Evolutionary conservation across 2,113 vertebrate species (phyloP).

Genomic region (Amia ocellicauda): DNA sequence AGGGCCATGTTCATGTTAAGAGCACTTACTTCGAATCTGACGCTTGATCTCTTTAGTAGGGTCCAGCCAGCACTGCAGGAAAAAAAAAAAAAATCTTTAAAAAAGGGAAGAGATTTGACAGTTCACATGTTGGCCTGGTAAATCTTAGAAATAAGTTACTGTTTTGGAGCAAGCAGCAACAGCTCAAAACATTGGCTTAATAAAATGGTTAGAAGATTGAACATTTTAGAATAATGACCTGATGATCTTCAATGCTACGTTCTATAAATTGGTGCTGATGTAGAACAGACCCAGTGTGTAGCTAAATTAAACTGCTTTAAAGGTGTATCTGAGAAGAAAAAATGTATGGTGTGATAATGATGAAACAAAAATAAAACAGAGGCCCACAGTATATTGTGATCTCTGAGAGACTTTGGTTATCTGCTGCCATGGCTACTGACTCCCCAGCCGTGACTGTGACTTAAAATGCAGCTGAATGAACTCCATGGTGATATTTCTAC

Average conservation of each 20-base stretch:
- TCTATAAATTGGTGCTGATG: too few species aligned
- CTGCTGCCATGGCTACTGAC: constrained; percentile 13
- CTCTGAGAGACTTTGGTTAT: neutral
- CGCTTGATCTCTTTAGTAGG: constrained; percentile 73
- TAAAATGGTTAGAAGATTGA: neutral
- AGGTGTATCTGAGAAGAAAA: neutral
- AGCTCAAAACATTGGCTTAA: neutral
- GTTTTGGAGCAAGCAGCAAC: too few species aligned
- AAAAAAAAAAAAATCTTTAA: constrained; percentile 18
- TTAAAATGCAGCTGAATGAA: neutral
- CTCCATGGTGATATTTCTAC: neutral
- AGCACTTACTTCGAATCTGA: constrained; percentile 74
- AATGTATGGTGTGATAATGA: neutral
- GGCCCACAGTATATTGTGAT: neutral
- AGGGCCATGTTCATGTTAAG: too few species aligned
- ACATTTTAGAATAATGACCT: too few species aligned
- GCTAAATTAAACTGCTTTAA: too few species aligned
- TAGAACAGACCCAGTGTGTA: too few species aligned
- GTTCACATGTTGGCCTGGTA: neutral
- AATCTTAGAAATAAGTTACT: too few species aligned
- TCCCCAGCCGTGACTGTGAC: neutral
- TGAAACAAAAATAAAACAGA: neutral
- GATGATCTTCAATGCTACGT: too few species aligned
- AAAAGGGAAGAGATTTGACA: neutral
- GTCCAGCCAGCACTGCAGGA: constrained; percentile 73